phyloP scores from a whole-genome alignment of 2,797 vertebrate genomes.

The Odontamblyopus lacepedii region DNA sequence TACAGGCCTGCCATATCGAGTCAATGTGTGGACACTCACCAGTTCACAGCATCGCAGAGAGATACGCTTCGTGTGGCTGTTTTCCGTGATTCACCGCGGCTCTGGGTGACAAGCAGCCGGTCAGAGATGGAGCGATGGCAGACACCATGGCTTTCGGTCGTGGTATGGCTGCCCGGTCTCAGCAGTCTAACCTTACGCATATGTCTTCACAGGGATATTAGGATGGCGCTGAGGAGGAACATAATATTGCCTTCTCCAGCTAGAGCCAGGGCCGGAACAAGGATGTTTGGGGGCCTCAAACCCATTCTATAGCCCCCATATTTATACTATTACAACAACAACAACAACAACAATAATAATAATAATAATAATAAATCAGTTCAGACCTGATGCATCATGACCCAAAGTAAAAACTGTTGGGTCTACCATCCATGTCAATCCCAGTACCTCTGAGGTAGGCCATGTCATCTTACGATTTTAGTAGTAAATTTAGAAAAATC shows the following conservation, averaged over 20 bases:
- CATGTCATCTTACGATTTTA: no score
- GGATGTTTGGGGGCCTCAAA: neutral
- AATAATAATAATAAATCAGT: no score
- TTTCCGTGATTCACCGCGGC: conserved; percentile 22
- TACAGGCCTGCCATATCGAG: neutral
- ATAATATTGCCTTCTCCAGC: neutral
- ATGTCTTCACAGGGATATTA: neutral
- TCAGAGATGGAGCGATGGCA: conserved; percentile 2
- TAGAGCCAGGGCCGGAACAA: conserved; percentile 29
- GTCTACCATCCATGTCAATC: no score
- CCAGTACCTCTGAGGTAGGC: no score
- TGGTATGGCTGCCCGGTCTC: conserved; percentile 2
- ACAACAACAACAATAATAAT: no score
- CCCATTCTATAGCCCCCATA: neutral
- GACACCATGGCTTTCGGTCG: conserved; percentile 29
- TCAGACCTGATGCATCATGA: no score
- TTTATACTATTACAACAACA: neutral
- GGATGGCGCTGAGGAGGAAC: conserved; percentile 38
- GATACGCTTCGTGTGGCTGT: conserved; percentile 13
- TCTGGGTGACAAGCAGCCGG: neutral
- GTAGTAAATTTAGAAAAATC: neutral
- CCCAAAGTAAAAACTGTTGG: no score
- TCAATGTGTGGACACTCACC: conserved; percentile 22
- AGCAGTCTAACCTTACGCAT: neutral
- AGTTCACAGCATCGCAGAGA: conserved; percentile 12